Base-by-base conservation (phyloP, 2,888 invertebrate genomes). In the Willowsia nigromaculata region DNA sequence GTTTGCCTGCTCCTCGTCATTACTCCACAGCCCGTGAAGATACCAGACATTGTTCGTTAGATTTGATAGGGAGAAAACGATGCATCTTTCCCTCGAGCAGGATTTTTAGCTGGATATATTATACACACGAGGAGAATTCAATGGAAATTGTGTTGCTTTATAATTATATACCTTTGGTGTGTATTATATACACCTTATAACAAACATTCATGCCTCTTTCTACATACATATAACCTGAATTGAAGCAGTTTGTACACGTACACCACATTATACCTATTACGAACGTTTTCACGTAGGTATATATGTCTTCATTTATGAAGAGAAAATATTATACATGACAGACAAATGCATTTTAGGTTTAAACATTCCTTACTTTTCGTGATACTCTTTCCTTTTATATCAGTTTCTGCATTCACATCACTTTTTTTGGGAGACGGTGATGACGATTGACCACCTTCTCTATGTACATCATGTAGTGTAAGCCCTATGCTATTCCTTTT, bases 21-120 rank as follows among this genome's bases (percentile, higher is more conserved):
- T 80, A 88, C 80, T 62, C 56, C 53, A 50, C 18, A 15, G 33
- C 25, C 5, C 7, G 65, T 59, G 37, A 84, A 89, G 47, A 85
- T 71, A 71, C 65, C 78, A 88, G 83, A 80, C 83, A 71, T 88
- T 86, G 78, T 88, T 88, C 81, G 68, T 62, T 88, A 47, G 40
- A 68, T 74, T 86, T 65, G 86, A 68, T 81, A 53, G 22, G 43
- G 56, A 59, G 59, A 78, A 56, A 83, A 86, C 74, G 85, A 90
- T 90, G 90, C 89, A 62, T 85, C 85, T 89, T 85, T 85, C 85
- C 89, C 89, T 82, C 76, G 59, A 85, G 89, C 76, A 68, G 65
- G 78, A 80, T 85, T 50, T 65, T 62, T 25, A 47, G 68, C 76
- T 89, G 84, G 76, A 88, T 81, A 30, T 82, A 65, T 30, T 85